Evolutionary conservation across 2,797 vertebrate genomes (phyloP), one percentile per base, ranked within the genome.

Genomic region (Hypotaenidia philippensis): DNA sequence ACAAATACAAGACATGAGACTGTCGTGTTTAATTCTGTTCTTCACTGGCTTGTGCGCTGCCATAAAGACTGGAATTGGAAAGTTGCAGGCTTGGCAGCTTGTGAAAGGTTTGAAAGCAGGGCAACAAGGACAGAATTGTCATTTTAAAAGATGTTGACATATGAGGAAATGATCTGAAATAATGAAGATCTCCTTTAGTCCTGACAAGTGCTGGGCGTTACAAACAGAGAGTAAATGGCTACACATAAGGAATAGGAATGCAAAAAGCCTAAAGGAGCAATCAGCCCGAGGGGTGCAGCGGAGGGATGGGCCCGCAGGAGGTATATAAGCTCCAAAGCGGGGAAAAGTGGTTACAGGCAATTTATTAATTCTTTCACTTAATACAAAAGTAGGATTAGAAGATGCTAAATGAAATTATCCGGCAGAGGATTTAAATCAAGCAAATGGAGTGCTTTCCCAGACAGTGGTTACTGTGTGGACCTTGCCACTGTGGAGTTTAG

Each of bases 281-380:
- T 2, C 36, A 1, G 13, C 31, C 56, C 21, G 18, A 50, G 61
- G 63, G 29, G 4, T 50, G n/a, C 53, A 63, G 52, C n/a, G 0
- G 0, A 57, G 49, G 4, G 2, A 0, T 53, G 59, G 45, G 5
- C 27, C 6, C 9, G 12, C 5, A 4, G 47, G 9, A 40, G 40
- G 13, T 16, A 16, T 29, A 15, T 6, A 63, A 87, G 25, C 9
- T 71, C 16, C 63, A 27, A n/a, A 36, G 15, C 19, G 29, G 16
- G 13, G 13, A 68, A 44, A 34, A 59, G 49, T 16, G 31, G 10
- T 63, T 41, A 13, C 32, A 20, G 31, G 2, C 21, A 38, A 4
- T 21, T 31, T 70, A n/a, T 34, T 53, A n/a, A 8, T 60, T 60
- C 5, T 41, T 85, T 21, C 14, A 47, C 11, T 8, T 26, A 13